Evolutionary conservation across 2,797 vertebrate genomes (phyloP).

Genomic region (Tinamus major): DNA sequence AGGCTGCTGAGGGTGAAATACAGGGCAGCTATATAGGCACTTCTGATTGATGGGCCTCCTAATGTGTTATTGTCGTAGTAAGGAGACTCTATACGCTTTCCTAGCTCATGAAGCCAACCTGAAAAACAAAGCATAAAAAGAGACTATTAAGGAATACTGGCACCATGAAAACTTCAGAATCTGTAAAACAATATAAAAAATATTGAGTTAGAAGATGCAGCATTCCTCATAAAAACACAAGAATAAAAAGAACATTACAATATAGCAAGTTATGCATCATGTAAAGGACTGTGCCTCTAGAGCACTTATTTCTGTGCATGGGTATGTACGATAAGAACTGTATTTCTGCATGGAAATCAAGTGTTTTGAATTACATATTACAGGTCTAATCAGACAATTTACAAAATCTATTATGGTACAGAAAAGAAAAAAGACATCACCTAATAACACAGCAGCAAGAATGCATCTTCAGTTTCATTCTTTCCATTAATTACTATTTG

Average conservation of each 20-base stretch:
- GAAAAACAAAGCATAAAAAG: constrained; percentile 20
- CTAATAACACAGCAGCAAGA: background rate
- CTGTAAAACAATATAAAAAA: background rate
- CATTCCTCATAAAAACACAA: background rate
- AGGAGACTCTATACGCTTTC: constrained; percentile 93
- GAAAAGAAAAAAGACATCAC: constrained; percentile 10
- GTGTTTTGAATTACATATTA: background rate
- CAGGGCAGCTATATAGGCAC: constrained; percentile 94
- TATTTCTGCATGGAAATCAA: constrained; percentile 4
- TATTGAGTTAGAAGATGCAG: background rate
- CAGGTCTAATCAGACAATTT: constrained; percentile 30
- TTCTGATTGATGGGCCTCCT: constrained; percentile 90
- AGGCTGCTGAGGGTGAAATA: constrained; percentile 98
- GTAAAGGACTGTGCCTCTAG: background rate
- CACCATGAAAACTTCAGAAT: background rate
- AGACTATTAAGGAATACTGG: background rate
- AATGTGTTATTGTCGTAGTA: constrained; percentile 85
- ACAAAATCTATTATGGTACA: background rate
- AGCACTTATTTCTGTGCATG: background rate
- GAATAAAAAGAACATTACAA: background rate
- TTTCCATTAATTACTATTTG: constrained; percentile 43
- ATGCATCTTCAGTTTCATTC: constrained; percentile 16
- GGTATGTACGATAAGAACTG: background rate
- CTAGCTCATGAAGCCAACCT: constrained; percentile 98
- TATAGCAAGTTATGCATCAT: background rate